These are phyloP conservation scores for Meriones psammophilus DNA, from an alignment of 2,797 vertebrate species.

Conservation along the genomic window DNA sequence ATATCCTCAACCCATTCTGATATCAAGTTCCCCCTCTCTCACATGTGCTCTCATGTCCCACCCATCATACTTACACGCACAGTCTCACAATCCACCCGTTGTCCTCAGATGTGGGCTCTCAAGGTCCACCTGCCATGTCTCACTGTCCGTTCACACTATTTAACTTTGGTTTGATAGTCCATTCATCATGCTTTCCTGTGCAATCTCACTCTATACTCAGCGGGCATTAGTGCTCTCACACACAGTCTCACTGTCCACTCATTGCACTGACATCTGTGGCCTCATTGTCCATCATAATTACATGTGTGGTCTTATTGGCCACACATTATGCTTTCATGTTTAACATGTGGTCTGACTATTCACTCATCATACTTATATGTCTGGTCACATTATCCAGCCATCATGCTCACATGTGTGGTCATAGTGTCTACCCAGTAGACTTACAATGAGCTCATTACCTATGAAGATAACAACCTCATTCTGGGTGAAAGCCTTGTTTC, in stretches of 20 bases:
- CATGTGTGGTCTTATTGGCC: neutral
- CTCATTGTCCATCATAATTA: neutral
- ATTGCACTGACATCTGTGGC: neutral
- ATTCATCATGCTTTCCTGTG: neutral
- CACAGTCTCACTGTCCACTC: neutral
- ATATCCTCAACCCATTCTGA: conserved; percentile 16
- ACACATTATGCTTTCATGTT: neutral
- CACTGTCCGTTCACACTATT: neutral
- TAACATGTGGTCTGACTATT: neutral
- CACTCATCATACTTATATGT: neutral
- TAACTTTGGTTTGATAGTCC: neutral
- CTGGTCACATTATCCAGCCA: neutral
- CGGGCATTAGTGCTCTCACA: neutral
- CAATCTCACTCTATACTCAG: too few species aligned
- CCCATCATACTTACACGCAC: neutral
- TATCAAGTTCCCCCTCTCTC: neutral
- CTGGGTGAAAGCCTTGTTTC: conserved; percentile 15
- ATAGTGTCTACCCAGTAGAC: neutral
- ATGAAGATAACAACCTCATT: neutral
- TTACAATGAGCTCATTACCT: neutral
- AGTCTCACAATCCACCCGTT: neutral
- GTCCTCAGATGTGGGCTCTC: too few species aligned
- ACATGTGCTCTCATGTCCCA: too few species aligned
- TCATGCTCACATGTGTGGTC: neutral
- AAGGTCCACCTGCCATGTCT: too few species aligned